These are phyloP conservation scores for Baccha elongata DNA, from an alignment of 2,888 invertebrate species.

Conservation along the genomic window DNA sequence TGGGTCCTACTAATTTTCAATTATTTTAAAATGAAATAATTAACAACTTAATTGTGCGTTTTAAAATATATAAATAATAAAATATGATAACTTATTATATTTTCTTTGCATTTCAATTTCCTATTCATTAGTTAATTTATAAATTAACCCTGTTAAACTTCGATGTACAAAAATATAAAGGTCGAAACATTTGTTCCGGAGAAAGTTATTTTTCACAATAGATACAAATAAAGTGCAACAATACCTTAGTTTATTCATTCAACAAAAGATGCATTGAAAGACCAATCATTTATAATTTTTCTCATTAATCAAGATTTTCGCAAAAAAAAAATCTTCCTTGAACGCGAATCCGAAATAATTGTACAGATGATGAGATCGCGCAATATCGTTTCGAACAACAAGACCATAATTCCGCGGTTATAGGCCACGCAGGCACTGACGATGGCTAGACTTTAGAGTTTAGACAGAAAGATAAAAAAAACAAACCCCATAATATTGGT, in stretches of 20 bases:
- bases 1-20: too few relatives aligned
- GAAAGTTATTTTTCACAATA: conserved; percentile 37
- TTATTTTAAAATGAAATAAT: too few relatives aligned
- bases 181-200: conserved; percentile 45
- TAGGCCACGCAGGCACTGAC: conserved; percentile 54
- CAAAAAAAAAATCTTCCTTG: conserved; percentile 30
- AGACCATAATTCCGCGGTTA: conserved; percentile 24
- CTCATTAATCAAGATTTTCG: conserved; percentile 69
- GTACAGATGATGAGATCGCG: conserved; percentile 16
- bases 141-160: conserved; percentile 20
- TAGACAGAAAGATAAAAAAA: background rate
- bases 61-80: too few relatives aligned
- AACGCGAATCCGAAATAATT: conserved; percentile 27
- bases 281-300: conserved; percentile 65
- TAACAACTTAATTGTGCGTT: too few relatives aligned
- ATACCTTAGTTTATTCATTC: conserved; percentile 19
- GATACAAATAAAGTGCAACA: conserved; percentile 10
- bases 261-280: conserved; percentile 67
- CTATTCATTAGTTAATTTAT: too few relatives aligned
- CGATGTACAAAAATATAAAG: background rate
- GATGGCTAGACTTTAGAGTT: conserved; percentile 35
- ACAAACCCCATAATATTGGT: background rate
- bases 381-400: background rate
- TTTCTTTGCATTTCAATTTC: too few relatives aligned
- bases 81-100: too few relatives aligned